Evolutionary conservation across 1,140 invertebrate species (phyloP), one percentile per base, ranked within the genome.

Genomic region (Tetramorium simillimum): DNA sequence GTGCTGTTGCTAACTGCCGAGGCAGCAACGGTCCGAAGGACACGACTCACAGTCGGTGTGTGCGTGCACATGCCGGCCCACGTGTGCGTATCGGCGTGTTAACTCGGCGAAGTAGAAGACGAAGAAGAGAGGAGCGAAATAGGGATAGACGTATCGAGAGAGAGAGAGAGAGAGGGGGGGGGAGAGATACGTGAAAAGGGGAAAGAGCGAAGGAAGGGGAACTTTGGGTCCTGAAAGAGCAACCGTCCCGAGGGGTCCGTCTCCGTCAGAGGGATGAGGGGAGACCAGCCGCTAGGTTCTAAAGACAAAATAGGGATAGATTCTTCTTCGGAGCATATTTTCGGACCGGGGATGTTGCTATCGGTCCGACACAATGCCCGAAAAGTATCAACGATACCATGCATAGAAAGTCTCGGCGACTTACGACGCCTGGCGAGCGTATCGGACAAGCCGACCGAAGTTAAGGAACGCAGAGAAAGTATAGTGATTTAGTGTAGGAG

Each of bases 1-100:
- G 63, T 58, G 89, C 92, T 94, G 93, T 94, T 94, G 93, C 93
- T 93, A 94, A 94, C 94, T 92, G 93, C 77, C 91, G 92, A 88
- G 90, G 92, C 91, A 93, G 91, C 91, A 91, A 87, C 89, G 89
- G 85, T 87, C 77, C 90, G 90, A 91, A 91, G 90, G 90, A 91
- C 90, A 91, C 87, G 53, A 81, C 60, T 76, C 75, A 86, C 76
- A 72, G 18, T 62, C 46, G 53, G 24, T 53, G 51, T 72, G 33
- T 70, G 63, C 24, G 53, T 53, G 58, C 43, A 33, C 58, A 60
- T 18, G 53, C 18, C 67, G 63, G 65, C 60, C 49, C 85, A 69
- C 85, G 77, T 81, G 77, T 72, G 65, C 65, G 56, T 82, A 70
- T 70, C 24, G 63, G 76, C 85, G 76, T 46, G 76, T 69, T 67